phyloP scores from a whole-genome alignment of 1,140 invertebrate genomes.

The Popillia japonica region DNA sequence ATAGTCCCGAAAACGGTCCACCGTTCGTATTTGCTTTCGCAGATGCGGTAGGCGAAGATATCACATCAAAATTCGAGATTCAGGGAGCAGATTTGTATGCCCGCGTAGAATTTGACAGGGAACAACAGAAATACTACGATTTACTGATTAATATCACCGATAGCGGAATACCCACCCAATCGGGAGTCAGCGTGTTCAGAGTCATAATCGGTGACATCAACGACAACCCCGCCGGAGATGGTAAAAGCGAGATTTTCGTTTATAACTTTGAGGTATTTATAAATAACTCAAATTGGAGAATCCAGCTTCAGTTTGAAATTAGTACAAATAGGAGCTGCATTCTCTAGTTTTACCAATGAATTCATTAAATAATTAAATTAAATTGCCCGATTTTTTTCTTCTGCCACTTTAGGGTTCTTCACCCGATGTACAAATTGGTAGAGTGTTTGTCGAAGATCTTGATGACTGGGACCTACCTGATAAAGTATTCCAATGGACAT shows the following conservation, averaged over 20 bases:
- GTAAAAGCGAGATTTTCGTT: constrained; percentile 87
- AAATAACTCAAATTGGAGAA: too few relatives aligned
- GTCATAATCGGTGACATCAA: constrained; percentile 92
- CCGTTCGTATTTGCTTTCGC: constrained; percentile 81
- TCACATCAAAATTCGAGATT: constrained; percentile 72
- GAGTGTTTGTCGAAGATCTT: constrained; percentile 88
- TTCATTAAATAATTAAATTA: too few relatives aligned
- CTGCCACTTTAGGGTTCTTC: constrained; percentile 68
- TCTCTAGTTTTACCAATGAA: too few relatives aligned
- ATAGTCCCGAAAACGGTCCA: constrained; percentile 79
- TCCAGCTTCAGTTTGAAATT: too few relatives aligned
- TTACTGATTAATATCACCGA: constrained; percentile 90
- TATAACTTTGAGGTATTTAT: constrained; percentile 86
- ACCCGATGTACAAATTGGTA: constrained; percentile 81
- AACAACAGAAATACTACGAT: constrained; percentile 84
- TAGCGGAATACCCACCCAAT: constrained; percentile 74
- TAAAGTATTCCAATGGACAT: constrained; percentile 80
- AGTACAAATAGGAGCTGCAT: too few relatives aligned
- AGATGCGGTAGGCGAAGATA: constrained; percentile 70
- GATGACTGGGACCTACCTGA: constrained; percentile 95
- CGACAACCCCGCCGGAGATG: constrained; percentile 84
- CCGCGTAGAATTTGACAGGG: constrained; percentile 83
- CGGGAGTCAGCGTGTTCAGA: constrained; percentile 78
- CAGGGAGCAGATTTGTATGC: constrained; percentile 64
- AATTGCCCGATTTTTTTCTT: too few relatives aligned